Base-by-base conservation (phyloP, 2,888 invertebrate species). In the Amblyteles armatorius region DNA sequence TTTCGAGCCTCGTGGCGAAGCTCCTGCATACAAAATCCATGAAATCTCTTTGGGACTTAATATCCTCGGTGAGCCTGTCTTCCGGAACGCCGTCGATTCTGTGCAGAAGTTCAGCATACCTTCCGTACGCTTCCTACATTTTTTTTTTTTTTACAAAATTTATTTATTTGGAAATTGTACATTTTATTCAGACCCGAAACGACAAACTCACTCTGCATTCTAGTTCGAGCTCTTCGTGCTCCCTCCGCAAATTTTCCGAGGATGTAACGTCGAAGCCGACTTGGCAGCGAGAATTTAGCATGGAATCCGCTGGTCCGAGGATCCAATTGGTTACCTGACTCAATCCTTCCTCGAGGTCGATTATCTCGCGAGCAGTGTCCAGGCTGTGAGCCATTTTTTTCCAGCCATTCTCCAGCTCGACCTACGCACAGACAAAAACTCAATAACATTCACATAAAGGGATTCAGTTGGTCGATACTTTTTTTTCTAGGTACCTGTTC, bases 1-100 rank as follows among this genome's bases (percentile, higher is more conserved):
- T 95, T 91, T 97, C 97, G 79, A 97, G 94, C 16, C 97, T 94
- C 44, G 96, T 95, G 0, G 97, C 97, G 91, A 97, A 97, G 90
- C 96, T 97, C 81, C 97, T 95, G 89, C 97, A 97, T 0, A 97
- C 96, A 84, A 97, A 97, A 94, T 97, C 97, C 97, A 97, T 97
- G 92, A 97, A 97, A 91, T 97, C 97, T 85, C 96, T 95, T 90
- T 97, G 97, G 0, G 97, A 96, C 84, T 96, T 94, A 69, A 97
- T 94, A 92, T 97, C 97, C 76, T 91, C 93, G 69, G 94, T 95
- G 48, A 92, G 76, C 72, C 89, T 88, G 68, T 94, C 94, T 52
- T 94, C 94, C 0, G 95, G 94, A 80, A 96, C 94, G 67, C 94
- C 94, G 71, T 96, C 96, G 73, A 97, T 96, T 93, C 96, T 96